Base-by-base conservation (phyloP, 2,113 vertebrate species). In the Micronycteris hirsuta region DNA sequence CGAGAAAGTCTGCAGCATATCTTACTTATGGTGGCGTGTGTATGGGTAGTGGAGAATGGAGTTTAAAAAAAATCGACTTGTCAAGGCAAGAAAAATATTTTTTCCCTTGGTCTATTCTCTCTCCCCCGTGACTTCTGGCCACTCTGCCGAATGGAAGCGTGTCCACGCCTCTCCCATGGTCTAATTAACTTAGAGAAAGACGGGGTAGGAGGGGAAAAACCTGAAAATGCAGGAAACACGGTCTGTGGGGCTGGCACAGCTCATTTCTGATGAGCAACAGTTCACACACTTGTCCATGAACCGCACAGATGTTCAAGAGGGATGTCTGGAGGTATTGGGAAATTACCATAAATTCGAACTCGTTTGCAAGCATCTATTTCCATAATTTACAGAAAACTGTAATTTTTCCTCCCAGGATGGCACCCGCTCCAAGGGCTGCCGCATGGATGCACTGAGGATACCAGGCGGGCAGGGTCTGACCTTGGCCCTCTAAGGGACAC, bases 311-410 rank as follows among this genome's bases (percentile, higher is more conserved):
- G 97, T 97, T 97, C 92, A 77, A 97, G 85, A 63, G 77, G 90
- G 94, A 93, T 80, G 96, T 96, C 85, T 91, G 65, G 91, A 97
- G 94, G 86, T 98, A 95, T 31, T 86, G 95, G 70, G 90, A 94
- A 94, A 97, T 97, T 96, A 97, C 86, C 97, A 97, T 97, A 97
- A 97, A 97, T 97, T 95, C 97, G 91, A 96, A 97, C 92, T 97
- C 86, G 49, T 98, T 97, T 94, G 80, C 77, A 97, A 93, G 87
- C 96, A 95, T 97, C 88, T 89, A 95, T 96, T 97, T 98, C 89
- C 96, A 96, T 94, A 96, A 94, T 95, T 97, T 94, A 93, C 33
- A 85, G 89, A 94, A 97, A 85, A 92, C 92, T 94, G 43, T 93
- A 93, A 96, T 96, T 96, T 97, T 93, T 89, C 41, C 47, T 93